Conservation (phyloP, 2,113 vertebrate genomes). For the Suricata suricatta region DNA sequence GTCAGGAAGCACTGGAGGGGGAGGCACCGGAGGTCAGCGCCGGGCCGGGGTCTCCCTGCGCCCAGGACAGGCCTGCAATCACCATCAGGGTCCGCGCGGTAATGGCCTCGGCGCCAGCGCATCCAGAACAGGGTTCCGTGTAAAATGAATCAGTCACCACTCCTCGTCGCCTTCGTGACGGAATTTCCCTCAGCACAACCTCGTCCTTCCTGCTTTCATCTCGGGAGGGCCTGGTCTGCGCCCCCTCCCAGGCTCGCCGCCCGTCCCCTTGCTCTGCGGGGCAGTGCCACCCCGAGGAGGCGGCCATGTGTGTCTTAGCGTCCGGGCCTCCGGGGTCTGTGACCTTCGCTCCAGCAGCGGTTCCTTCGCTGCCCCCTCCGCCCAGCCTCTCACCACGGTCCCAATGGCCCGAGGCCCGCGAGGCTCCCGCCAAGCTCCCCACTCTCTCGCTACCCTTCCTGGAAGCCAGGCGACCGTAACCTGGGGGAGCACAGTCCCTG, state of each 20-base stretch:
- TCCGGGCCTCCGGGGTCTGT: too few relatives aligned
- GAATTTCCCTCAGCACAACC: background rate
- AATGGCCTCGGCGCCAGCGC: background rate
- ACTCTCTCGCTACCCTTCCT: background rate
- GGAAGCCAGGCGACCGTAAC: background rate
- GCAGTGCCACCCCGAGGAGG: background rate
- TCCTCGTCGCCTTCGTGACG: background rate
- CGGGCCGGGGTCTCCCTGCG: background rate
- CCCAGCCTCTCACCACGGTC: too few relatives aligned
- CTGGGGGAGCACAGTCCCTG: background rate
- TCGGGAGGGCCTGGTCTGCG: too few relatives aligned
- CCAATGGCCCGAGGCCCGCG: too few relatives aligned
- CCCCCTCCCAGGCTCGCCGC: too few relatives aligned
- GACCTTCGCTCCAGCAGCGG: background rate
- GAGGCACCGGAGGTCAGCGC: too few relatives aligned
- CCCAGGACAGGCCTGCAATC: accelerated
- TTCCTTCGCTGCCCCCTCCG: background rate
- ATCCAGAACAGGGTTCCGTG: background rate
- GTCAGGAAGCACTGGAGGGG: too few relatives aligned
- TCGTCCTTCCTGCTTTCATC: background rate
- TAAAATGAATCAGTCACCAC: too few relatives aligned
- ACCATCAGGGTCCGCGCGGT: accelerated
- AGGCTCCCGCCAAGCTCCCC: background rate
- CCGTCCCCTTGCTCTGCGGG: background rate
- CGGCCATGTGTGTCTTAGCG: too few relatives aligned